Percentiles rank a stretch among this genome's conserved stretches.
Conservation (phyloP, 2,113 vertebrate genomes). For the Cariama cristata region DNA sequence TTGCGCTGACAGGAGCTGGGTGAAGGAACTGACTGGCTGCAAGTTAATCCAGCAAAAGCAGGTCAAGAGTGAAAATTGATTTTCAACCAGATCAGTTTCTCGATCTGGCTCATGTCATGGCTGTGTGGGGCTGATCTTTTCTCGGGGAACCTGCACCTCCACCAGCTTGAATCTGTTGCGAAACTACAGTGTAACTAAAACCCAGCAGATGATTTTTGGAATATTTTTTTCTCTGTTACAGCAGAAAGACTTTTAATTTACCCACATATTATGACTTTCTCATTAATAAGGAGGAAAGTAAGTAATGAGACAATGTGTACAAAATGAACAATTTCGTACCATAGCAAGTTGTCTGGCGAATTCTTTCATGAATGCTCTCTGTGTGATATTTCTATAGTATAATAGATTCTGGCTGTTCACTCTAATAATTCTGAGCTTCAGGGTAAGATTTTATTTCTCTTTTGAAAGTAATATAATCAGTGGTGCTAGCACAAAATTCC, state of each 20-base stretch:
- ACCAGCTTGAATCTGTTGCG: background rate
- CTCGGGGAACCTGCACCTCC: rapidly evolving
- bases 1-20: background rate
- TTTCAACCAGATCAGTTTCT: background rate
- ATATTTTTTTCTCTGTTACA: background rate
- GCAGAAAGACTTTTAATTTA: slow-evolving; percentile 59
- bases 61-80: background rate
- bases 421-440: slow-evolving; percentile 73
- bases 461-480: slow-evolving; percentile 75
- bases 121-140: background rate
- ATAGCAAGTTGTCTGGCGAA: slow-evolving; percentile 48
- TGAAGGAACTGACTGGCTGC: background rate
- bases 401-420: slow-evolving; percentile 71
- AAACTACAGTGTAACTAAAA: background rate
- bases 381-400: slow-evolving; percentile 70
- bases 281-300: slow-evolving; percentile 69
- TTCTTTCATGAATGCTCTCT: slow-evolving; percentile 69
- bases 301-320: slow-evolving; percentile 57
- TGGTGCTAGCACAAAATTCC: slow-evolving; percentile 71
- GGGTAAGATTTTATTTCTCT: slow-evolving; percentile 75
- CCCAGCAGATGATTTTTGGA: background rate
- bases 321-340: slow-evolving; percentile 42
- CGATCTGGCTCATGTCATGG: background rate
- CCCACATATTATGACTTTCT: slow-evolving; percentile 40
- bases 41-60: background rate